phyloP scores from a whole-genome alignment of 2,113 vertebrate species.

The Vombatus ursinus region DNA sequence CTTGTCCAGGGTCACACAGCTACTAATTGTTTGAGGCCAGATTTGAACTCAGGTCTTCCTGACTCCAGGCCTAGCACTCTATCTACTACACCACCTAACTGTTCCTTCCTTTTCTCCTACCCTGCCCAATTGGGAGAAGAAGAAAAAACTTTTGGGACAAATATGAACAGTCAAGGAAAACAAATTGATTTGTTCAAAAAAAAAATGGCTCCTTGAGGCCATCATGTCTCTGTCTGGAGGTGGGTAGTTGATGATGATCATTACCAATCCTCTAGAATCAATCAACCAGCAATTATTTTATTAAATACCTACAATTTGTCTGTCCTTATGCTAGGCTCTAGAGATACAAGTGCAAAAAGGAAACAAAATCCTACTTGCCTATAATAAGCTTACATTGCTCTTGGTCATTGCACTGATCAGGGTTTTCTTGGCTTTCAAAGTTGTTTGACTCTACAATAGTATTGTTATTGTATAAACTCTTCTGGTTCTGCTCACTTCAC shows the following conservation, averaged over 20 bases:
- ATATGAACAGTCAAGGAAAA: no score
- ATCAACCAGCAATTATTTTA: not conserved
- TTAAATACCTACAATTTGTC: not conserved
- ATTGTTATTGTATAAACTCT: not conserved
- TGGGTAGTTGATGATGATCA: no score
- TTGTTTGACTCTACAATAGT: not conserved
- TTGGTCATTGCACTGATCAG: not conserved
- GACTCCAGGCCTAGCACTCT: not conserved
- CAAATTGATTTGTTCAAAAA: not conserved
- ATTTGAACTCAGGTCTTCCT: not conserved
- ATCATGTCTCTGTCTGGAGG: no score
- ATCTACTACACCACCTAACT: not conserved
- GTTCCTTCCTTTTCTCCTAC: not conserved
- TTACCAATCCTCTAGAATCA: not conserved
- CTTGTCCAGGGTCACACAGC: not conserved
- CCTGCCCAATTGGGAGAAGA: not conserved
- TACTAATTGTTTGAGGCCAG: not conserved
- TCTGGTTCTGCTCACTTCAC: not conserved
- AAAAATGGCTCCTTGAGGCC: no score
- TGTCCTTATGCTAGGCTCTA: not conserved
- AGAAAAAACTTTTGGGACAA: not conserved
- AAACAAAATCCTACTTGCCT: not conserved
- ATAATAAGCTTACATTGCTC: not conserved
- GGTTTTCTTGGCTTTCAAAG: not conserved
- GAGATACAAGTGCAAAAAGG: not conserved